phyloP scores from a whole-genome alignment of 2,113 vertebrate species.

The Microtus pennsylvanicus region DNA sequence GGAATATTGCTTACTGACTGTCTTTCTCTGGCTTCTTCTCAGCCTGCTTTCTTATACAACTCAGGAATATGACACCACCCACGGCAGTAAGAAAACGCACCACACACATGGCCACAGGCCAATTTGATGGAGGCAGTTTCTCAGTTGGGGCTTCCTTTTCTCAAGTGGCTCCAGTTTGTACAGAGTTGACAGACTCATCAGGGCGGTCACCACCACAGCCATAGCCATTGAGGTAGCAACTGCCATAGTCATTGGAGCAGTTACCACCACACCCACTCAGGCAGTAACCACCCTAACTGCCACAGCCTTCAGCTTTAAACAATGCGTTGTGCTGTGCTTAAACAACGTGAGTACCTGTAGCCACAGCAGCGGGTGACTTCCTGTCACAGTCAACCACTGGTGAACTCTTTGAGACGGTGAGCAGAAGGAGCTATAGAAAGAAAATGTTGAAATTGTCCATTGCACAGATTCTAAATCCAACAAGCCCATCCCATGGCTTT shows the following conservation, averaged over 20 bases:
- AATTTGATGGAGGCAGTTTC: neutral
- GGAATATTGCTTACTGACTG: neutral
- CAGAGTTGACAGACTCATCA: neutral
- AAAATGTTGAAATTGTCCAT: fast-evolving
- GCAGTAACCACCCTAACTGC: too few relatives aligned
- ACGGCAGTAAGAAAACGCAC: neutral
- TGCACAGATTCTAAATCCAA: neutral
- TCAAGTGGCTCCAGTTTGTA: neutral
- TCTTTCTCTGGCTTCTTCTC: neutral
- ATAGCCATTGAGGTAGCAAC: too few relatives aligned
- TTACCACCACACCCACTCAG: neutral
- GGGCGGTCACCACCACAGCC: neutral
- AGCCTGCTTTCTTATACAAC: neutral
- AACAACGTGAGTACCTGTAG: neutral
- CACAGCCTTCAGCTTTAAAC: fast-evolving
- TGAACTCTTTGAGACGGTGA: fast-evolving
- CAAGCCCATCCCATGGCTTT: fast-evolving
- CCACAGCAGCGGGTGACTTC: fast-evolving
- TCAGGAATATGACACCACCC: neutral
- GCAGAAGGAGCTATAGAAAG: neutral
- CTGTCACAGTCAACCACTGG: fast-evolving
- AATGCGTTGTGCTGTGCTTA: fast-evolving
- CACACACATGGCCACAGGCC: neutral
- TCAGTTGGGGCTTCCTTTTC: neutral
- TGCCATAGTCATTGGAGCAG: too few relatives aligned